Evolutionary conservation across 1,140 invertebrate species (phyloP).

Genomic region (Drosophila sulfurigaster): DNA sequence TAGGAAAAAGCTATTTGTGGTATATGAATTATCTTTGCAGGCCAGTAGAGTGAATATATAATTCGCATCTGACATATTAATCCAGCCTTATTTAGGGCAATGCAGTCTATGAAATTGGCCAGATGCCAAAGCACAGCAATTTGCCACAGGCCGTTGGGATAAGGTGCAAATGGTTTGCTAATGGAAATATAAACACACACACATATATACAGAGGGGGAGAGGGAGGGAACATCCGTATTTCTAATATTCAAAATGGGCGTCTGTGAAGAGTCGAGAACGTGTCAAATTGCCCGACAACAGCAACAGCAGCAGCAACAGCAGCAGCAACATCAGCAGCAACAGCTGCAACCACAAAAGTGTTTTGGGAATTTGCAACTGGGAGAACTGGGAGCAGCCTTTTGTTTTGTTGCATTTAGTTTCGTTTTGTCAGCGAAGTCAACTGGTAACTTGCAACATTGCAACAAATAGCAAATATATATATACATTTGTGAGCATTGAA

Average conservation of each 20-base stretch:
- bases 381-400: not conserved
- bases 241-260: slow-evolving; percentile 26
- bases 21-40: not conserved
- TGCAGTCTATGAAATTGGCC: slow-evolving; percentile 11
- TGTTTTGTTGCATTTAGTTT: slow-evolving; percentile 3
- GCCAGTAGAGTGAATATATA: not conserved
- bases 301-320: not conserved
- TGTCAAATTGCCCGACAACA: slow-evolving; percentile 52
- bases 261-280: slow-evolving; percentile 33
- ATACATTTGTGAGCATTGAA: no score
- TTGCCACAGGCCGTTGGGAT: not conserved
- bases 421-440: not conserved
- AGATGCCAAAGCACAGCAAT: not conserved
- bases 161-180: slow-evolving; percentile 8
- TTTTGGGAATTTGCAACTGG: slow-evolving; percentile 2
- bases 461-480: not conserved
- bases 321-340: not conserved
- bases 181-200: not conserved
- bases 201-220: not conserved
- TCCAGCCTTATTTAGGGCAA: slow-evolving; percentile 8
- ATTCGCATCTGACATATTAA: not conserved
- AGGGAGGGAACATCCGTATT: not conserved
- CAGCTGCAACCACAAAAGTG: slow-evolving; percentile 25
- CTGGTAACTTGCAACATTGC: not conserved
- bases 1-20: no score